phyloP scores from a whole-genome alignment of 2,797 vertebrate species.

The Acipenser transmontanus region DNA sequence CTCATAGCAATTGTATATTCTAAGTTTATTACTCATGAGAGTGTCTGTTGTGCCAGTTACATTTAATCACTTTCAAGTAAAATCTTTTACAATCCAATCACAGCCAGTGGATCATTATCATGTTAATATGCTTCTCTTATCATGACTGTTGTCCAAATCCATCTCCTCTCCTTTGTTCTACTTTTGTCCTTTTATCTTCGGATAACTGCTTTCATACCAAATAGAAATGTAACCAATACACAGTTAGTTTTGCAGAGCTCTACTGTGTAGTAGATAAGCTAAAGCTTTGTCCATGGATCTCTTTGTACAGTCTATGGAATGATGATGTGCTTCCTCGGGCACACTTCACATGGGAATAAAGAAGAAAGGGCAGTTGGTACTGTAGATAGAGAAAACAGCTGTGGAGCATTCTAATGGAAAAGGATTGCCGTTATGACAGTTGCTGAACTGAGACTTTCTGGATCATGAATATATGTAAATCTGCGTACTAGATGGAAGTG shows the following conservation, averaged over 20 bases:
- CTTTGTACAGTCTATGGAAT: not conserved
- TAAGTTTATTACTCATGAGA: no score
- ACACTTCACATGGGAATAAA: not conserved
- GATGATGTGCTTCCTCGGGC: not conserved
- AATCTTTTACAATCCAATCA: no score
- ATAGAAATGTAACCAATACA: not conserved
- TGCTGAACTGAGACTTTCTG: slow-evolving; percentile 39
- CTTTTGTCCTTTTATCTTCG: not conserved
- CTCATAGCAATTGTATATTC: no score
- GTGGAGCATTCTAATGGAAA: slow-evolving; percentile 32
- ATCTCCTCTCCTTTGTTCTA: not conserved
- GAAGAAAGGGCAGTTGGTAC: not conserved
- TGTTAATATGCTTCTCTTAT: slow-evolving; percentile 1
- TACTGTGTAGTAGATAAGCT: not conserved
- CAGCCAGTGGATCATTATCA: not conserved
- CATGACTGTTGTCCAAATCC: not conserved
- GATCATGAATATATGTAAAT: slow-evolving; percentile 48
- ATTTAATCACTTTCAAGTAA: no score
- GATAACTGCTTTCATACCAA: not conserved
- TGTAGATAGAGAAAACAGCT: slow-evolving; percentile 19
- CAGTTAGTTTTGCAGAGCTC: not conserved
- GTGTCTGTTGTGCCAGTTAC: no score
- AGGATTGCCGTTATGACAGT: slow-evolving; percentile 38
- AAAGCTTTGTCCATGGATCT: not conserved
- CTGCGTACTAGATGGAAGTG: slow-evolving; percentile 43